Evolutionary conservation across 2,888 invertebrate genomes (phyloP), one percentile per base, ranked within the genome.

Genomic region (Lacanobia wlatinum): DNA sequence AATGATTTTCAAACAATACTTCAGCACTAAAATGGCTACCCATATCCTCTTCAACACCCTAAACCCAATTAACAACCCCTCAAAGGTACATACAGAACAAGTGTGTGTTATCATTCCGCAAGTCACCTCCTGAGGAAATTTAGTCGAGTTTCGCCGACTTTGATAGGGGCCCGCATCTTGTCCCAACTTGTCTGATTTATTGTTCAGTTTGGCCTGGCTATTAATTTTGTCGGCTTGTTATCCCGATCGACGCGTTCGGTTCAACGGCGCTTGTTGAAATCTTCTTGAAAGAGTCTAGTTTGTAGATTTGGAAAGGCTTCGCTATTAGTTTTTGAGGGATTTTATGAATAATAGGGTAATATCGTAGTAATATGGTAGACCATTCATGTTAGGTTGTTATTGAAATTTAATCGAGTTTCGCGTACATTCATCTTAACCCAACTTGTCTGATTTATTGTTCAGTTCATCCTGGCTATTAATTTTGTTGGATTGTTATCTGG

Each of bases 101-200:
- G 79, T 66, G 63, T 74, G 72, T 84, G 82, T 82, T 84, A 84
- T 84, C 83, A 68, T 77, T 78, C 70, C 7, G 81, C 83, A 83
- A 81, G 83, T 83, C 85, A 84, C 85, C 83, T 80, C 72, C 62
- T 34, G 38, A 76, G 65, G 52, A 63, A 80, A 85, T 70, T 82
- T 64, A 60, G 73, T 61, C 48, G 63, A 83, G 71, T 76, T 73
- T 84, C 48, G 61, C 56, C 67, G 52, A 76, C 61, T 79, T 75
- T 76, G 84, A 84, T 85, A 85, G 76, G 58, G 21, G 61, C 84
- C 85, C 84, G 83, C 84, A 84, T 86, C 83, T 73, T 76, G 67
- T 65, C 74, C 72, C 56, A n/a, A 83, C 68, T 82, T 79, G 65
- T 18, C 75, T 85, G 85, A 84, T 85, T 82, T 85, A 85, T 84